A percentile compares a stretch with the other conserved stretches of the same genome.
Conservation (phyloP, 2,797 vertebrate species). For the Pangasius djambal region DNA sequence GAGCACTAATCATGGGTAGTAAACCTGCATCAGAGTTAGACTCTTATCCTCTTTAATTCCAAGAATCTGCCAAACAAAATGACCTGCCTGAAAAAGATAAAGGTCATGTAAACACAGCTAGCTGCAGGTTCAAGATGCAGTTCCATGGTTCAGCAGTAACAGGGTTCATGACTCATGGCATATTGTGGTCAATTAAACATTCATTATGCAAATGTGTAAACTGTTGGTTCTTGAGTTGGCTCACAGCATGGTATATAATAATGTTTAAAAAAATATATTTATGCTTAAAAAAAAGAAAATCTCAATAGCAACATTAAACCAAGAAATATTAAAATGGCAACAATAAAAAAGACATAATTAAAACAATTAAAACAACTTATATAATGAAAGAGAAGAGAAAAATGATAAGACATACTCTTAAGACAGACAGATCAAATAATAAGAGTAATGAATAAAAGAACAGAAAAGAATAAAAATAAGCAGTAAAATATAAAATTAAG, state of each 20-base stretch:
- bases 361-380: neutral
- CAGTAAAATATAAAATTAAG: too few species aligned
- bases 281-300: too few species aligned
- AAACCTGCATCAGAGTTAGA: conserved; percentile 39
- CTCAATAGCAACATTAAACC: neutral
- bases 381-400: neutral
- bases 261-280: neutral
- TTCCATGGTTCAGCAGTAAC: conserved; percentile 1
- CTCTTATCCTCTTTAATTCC: conserved; percentile 27
- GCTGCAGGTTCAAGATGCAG: neutral
- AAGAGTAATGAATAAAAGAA: neutral
- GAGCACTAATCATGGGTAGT: conserved; percentile 55
- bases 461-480: neutral
- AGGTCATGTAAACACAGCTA: conserved; percentile 13
- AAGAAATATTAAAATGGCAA: neutral
- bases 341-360: neutral
- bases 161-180: neutral
- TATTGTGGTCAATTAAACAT: conserved; percentile 47
- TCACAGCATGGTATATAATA: neutral
- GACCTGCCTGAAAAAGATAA: conserved; percentile 4
- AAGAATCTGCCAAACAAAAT: conserved; percentile 39
- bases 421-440: neutral
- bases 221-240: neutral
- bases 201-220: conserved; percentile 21
- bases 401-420: neutral